Evolutionary conservation across 2,888 invertebrate species (phyloP).

Genomic region (Octonoba sinensis): DNA sequence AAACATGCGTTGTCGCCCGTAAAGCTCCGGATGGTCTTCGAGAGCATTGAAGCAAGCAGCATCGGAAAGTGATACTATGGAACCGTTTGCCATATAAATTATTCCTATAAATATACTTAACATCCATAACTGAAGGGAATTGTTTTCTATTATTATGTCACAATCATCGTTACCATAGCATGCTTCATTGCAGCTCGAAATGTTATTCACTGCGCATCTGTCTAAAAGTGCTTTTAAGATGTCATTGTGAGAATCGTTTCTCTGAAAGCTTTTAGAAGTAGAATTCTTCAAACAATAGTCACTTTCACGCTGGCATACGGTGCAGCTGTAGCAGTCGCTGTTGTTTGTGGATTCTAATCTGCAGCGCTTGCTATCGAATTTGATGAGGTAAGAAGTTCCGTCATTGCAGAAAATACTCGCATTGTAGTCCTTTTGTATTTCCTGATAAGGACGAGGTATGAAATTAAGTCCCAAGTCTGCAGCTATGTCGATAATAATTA

Average conservation of each 20-base stretch:
- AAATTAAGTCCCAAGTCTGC: conserved; percentile 45
- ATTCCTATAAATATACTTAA: conserved; percentile 82
- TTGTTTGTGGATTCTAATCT: not conserved
- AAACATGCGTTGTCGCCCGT: conserved; percentile 89
- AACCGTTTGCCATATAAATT: conserved; percentile 87
- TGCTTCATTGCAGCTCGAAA: too few species aligned
- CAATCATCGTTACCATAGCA: not conserved
- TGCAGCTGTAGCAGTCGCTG: not conserved
- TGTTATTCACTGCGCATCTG: too few species aligned
- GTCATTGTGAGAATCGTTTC: not conserved
- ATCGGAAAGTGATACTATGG: conserved; percentile 88
- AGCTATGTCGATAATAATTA: conserved; percentile 23
- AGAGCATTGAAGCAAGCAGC: conserved; percentile 88
- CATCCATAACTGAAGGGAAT: conserved; percentile 78
- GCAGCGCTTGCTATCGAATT: not conserved
- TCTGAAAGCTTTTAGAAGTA: not conserved
- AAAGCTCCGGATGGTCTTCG: conserved; percentile 81
- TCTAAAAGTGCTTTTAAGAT: too few species aligned
- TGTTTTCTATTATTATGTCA: not conserved
- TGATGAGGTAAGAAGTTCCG: conserved; percentile 5
- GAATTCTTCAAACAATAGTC: not conserved
- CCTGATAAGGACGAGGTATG: conserved; percentile 21
- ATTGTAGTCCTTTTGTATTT: not conserved
- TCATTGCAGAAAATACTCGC: not conserved
- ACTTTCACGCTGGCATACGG: conserved; percentile 2